phyloP scores from a whole-genome alignment of 1,140 invertebrate genomes.

The Mesaphorura yosii region DNA sequence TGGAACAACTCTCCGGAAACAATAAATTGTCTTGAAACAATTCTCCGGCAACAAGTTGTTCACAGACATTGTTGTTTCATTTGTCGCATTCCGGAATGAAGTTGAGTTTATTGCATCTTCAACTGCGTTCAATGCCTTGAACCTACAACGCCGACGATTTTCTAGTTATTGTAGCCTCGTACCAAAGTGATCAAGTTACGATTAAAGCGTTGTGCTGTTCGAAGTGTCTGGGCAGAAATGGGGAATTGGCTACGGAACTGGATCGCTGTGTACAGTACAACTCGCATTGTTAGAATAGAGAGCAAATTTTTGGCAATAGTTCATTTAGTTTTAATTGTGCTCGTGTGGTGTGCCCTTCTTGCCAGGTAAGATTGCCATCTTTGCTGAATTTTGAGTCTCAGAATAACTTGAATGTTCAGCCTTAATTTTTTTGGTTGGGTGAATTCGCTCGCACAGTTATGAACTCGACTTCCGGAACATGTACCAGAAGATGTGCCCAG shows the following conservation, averaged over 20 bases:
- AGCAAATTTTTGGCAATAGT: slow-evolving; percentile 16
- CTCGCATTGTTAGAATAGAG: slow-evolving; percentile 11
- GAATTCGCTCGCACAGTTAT: too few species aligned
- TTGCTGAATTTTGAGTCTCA: neutral
- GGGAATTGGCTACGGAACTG: too few species aligned
- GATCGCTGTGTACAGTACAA: slow-evolving; percentile 14
- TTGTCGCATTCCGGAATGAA: too few species aligned
- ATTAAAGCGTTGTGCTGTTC: too few species aligned
- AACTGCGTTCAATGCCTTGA: too few species aligned
- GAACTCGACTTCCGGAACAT: slow-evolving; percentile 16
- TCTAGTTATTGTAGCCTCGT: too few species aligned
- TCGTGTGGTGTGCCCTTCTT: slow-evolving; percentile 16
- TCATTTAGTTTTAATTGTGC: slow-evolving; percentile 1
- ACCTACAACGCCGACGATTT: too few species aligned
- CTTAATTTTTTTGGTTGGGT: neutral
- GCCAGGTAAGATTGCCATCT: slow-evolving; percentile 11
- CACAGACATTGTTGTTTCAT: too few species aligned
- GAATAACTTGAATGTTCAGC: neutral
- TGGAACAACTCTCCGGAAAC: slow-evolving; percentile 3
- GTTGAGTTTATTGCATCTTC: too few species aligned
- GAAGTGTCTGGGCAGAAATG: too few species aligned
- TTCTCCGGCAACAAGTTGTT: neutral
- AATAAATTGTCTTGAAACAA: too few species aligned
- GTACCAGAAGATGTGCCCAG: slow-evolving; percentile 16
- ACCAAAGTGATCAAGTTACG: too few species aligned